Evolutionary conservation across 1,140 invertebrate genomes (phyloP).

Genomic region (Zaprionus nigranus): DNA sequence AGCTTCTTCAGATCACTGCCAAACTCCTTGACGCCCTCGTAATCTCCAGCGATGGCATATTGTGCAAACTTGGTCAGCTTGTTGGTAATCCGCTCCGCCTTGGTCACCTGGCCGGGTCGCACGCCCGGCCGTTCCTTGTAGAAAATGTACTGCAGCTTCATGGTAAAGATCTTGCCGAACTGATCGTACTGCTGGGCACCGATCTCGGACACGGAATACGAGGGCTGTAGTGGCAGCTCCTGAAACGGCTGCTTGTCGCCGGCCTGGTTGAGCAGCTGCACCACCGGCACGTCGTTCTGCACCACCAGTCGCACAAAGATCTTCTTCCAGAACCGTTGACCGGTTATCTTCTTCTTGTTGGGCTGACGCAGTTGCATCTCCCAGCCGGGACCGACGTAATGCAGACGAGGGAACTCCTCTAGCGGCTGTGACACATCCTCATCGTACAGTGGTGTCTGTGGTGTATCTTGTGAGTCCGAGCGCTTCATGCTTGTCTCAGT

Average conservation of each 20-base stretch:
- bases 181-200: constrained; percentile 99
- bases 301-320: constrained; percentile 93
- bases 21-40: constrained; percentile 96
- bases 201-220: constrained; percentile 96
- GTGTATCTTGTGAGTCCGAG: constrained; percentile 91
- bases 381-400: constrained; percentile 95
- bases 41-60: constrained; percentile 96
- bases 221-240: constrained; percentile 96
- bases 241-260: constrained; percentile 96
- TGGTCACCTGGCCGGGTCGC: constrained; percentile 97
- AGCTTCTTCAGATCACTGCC: constrained; percentile 96
- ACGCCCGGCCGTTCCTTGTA: constrained; percentile 99
- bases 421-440: constrained; percentile 97
- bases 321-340: constrained; percentile 98
- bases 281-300: constrained; percentile 92
- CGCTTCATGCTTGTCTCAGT: constrained; percentile 79
- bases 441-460: constrained; percentile 96
- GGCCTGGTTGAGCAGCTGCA: constrained; percentile 93
- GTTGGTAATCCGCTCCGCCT: constrained; percentile 95
- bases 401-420: constrained; percentile 94
- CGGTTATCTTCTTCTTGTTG: constrained; percentile 99
- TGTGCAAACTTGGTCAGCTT: constrained; percentile 97
- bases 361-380: constrained; percentile 98
- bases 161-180: constrained; percentile 99
- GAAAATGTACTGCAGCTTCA: constrained; percentile 99